Percentiles rank a stretch among this genome's conserved stretches.
Conservation (phyloP, 23 tunicate genomes). For the Diplosoma virens region DNA sequence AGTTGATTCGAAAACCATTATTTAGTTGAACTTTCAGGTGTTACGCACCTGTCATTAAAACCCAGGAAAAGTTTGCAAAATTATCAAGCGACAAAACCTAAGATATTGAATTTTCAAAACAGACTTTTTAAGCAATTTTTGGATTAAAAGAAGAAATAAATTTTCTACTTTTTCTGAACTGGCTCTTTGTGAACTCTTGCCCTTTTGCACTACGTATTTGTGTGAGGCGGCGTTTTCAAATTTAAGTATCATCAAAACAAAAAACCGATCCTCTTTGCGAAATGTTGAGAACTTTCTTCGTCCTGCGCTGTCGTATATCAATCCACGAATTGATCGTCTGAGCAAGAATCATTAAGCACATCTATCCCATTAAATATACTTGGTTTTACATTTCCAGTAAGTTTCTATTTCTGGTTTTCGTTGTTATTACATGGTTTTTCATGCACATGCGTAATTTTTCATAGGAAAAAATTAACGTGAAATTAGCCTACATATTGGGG, state of each 20-base stretch:
- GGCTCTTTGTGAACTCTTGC: not conserved
- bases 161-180: not conserved
- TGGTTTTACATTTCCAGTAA: too few species aligned
- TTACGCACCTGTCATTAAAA: not conserved
- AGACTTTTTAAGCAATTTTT: not conserved
- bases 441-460: too few species aligned
- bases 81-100: not conserved
- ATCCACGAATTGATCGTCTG: not conserved
- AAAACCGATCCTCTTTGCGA: slow-evolving; percentile 5
- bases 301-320: slow-evolving; percentile 16
- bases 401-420: too few species aligned
- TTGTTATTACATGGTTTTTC: too few species aligned
- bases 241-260: too few species aligned
- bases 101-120: not conserved
- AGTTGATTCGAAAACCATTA: not conserved
- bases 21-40: slow-evolving; percentile 13
- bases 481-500: too few species aligned
- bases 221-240: too few species aligned
- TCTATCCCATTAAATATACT: too few species aligned
- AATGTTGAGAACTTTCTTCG: slow-evolving; percentile 14
- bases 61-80: slow-evolving; percentile 3
- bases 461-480: too few species aligned
- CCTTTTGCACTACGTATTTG: too few species aligned
- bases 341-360: slow-evolving; percentile 5
- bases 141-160: not conserved